Percentiles rank a stretch among this genome's conserved stretches.
Evolutionary conservation across 2,888 invertebrate species (phyloP).

Genomic region (Epistrophe grossulariae): DNA sequence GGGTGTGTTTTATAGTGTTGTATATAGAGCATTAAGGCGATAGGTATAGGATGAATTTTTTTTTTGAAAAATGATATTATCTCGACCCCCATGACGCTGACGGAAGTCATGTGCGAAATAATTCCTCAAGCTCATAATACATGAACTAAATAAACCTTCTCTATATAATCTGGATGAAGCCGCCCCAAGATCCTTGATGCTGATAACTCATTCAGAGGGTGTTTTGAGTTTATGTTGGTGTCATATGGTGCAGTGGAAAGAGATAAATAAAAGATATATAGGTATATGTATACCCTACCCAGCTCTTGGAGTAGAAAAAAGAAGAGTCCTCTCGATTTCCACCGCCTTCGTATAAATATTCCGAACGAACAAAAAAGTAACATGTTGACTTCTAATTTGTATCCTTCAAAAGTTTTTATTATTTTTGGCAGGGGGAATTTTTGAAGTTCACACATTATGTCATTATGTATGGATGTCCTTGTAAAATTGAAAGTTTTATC

Average conservation of each 20-base stretch:
- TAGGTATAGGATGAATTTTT: background rate
- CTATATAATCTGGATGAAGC: background rate
- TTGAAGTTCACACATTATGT: constrained; percentile 28
- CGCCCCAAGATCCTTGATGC: constrained; percentile 20
- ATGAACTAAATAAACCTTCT: constrained; percentile 22
- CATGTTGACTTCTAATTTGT: constrained; percentile 61
- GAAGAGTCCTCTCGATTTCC: background rate
- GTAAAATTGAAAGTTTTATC: constrained; percentile 37
- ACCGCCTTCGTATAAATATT: background rate
- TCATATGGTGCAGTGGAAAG: constrained; percentile 8
- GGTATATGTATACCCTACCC: no score
- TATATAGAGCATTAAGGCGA: background rate
- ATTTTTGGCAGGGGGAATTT: background rate
- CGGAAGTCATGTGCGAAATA: constrained; percentile 20
- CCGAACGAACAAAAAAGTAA: background rate
- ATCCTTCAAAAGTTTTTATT: constrained; percentile 32
- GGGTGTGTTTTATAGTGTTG: background rate
- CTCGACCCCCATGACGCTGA: constrained; percentile 13
- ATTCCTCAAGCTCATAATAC: constrained; percentile 48
- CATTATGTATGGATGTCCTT: constrained; percentile 33
- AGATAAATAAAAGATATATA: constrained; percentile 23
- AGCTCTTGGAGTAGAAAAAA: background rate
- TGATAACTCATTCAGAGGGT: constrained; percentile 41
- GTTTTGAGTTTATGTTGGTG: constrained; percentile 6
- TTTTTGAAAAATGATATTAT: constrained; percentile 16